A percentile compares a stretch with the other conserved stretches of the same genome.
Evolutionary conservation across 1,140 invertebrate genomes (phyloP).

Genomic region (Drosophila elegans): DNA sequence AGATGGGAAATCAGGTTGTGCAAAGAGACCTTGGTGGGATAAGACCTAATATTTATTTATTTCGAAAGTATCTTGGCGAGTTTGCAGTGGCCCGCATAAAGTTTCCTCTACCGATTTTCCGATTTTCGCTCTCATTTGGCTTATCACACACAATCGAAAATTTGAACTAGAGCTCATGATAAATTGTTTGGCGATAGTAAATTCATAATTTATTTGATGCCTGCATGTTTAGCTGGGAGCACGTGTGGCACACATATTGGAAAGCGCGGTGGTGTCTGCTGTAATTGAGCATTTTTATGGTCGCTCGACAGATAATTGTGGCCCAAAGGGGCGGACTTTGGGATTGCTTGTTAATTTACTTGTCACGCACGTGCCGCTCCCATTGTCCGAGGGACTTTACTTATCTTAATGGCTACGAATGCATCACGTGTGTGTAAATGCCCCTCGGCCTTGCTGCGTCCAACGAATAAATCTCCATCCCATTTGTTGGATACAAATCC

Average conservation of each 20-base stretch:
- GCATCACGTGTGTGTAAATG: background rate
- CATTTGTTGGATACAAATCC: conserved; percentile 1
- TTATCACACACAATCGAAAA: conserved; percentile 42
- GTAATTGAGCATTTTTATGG: conserved; percentile 72
- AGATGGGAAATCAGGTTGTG: too few relatives aligned
- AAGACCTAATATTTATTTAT: too few relatives aligned
- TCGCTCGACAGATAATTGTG: conserved; percentile 70
- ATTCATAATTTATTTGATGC: conserved; percentile 42
- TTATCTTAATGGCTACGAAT: conserved; percentile 34
- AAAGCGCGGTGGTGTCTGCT: conserved; percentile 53
- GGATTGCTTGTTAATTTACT: conserved; percentile 49
- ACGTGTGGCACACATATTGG: conserved; percentile 33
- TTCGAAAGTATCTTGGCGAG: too few relatives aligned
- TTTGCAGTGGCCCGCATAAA: background rate
- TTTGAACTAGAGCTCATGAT: conserved; percentile 35
- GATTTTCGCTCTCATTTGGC: conserved; percentile 36
- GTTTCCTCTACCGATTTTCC: conserved; percentile 24
- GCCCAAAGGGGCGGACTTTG: conserved; percentile 8
- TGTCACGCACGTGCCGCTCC: conserved; percentile 64
- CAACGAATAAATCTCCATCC: background rate
- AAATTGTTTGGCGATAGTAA: conserved; percentile 36
- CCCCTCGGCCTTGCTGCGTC: background rate
- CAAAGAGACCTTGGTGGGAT: too few relatives aligned
- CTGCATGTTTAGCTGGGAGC: background rate
- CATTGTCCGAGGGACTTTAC: conserved; percentile 62